Evolutionary conservation across 2,113 vertebrate species (phyloP).

Genomic region (Gavia stellata): DNA sequence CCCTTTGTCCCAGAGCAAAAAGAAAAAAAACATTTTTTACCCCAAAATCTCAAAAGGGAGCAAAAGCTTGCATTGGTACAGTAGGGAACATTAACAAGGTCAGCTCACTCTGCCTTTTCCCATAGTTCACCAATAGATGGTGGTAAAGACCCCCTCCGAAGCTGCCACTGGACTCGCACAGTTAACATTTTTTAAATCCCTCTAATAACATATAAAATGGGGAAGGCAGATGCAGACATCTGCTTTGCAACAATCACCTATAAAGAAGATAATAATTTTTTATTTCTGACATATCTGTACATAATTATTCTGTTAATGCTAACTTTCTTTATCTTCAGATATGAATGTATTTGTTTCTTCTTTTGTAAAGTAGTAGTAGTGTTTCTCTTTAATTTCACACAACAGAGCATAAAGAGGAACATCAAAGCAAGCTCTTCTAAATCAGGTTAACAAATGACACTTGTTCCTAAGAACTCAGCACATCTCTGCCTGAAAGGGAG

Average conservation of each 20-base stretch:
- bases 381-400: not conserved
- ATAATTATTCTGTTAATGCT: not conserved
- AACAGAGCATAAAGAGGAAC: not conserved
- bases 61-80: not conserved
- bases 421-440: conserved; percentile 35
- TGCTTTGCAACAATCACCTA: not conserved
- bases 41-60: not conserved
- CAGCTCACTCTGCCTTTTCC: conserved; percentile 17
- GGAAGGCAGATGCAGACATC: not conserved
- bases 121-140: conserved; percentile 45
- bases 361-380: not conserved
- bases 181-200: not conserved
- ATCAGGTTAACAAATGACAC: not conserved
- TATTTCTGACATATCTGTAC: not conserved
- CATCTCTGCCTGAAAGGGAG: not conserved
- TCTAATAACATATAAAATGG: not conserved
- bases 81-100: not conserved
- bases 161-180: not conserved
- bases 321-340: not conserved
- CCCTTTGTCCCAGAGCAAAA: not conserved
- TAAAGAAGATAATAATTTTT: not conserved
- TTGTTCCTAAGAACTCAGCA: not conserved
- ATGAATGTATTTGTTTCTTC: not conserved
- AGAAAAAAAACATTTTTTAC: not conserved
- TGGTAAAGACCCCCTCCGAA: conserved; percentile 48